These are phyloP conservation scores for Papilio elwesi DNA, from an alignment of 2,888 invertebrate species.

Conservation along the genomic window DNA sequence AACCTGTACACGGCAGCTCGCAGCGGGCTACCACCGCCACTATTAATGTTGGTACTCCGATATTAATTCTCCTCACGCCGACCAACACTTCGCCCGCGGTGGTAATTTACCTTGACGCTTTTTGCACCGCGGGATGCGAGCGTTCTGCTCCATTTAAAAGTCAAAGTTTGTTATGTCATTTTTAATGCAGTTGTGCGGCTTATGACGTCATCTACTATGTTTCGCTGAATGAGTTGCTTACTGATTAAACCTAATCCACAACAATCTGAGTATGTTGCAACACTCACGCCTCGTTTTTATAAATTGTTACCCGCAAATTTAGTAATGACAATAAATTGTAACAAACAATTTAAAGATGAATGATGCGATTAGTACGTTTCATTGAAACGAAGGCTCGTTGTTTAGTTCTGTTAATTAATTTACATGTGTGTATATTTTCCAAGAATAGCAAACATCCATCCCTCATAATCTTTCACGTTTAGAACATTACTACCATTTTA, in stretches of 20 bases:
- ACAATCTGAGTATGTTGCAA: no score
- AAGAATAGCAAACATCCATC: background rate
- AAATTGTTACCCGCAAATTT: no score
- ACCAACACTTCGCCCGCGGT: slow-evolving; percentile 13
- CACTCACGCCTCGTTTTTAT: no score
- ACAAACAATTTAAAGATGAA: no score
- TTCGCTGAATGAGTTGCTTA: no score
- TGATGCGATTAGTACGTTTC: no score
- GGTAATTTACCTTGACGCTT: slow-evolving; percentile 28
- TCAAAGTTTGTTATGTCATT: slow-evolving; percentile 13
- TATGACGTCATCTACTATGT: background rate
- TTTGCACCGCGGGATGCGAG: slow-evolving; percentile 27
- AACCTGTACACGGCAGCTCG: slow-evolving; percentile 16
- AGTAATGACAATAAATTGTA: no score
- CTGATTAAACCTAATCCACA: no score
- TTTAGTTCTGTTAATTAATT: no score
- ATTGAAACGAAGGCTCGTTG: no score
- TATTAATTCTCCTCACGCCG: slow-evolving; percentile 27
- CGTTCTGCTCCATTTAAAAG: slow-evolving; percentile 1
- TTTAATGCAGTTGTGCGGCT: slow-evolving; percentile 7
- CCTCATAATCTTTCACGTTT: background rate
- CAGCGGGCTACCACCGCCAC: slow-evolving; percentile 19
- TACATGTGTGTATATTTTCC: no score
- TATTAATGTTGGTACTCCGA: slow-evolving; percentile 8
- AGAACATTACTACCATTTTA: background rate